Percentiles rank a stretch among this genome's conserved stretches.
Conservation (phyloP, 2,888 invertebrate species). For the Scrobipalpa costella region DNA sequence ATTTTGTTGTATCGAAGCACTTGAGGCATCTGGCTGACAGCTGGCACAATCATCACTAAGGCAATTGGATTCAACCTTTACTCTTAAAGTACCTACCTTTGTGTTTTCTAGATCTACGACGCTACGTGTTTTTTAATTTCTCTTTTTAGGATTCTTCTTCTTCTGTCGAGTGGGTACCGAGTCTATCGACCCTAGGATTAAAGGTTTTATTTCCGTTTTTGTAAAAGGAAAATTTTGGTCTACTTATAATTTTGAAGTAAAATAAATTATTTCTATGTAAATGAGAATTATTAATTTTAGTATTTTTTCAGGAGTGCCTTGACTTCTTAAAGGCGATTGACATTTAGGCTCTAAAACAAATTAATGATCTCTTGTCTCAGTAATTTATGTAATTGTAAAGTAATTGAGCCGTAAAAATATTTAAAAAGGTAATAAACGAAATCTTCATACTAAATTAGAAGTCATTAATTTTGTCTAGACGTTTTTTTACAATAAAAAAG, state of each 20-base stretch:
- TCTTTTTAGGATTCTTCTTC: too few species aligned
- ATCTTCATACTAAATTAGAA: neutral
- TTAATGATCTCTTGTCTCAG: neutral
- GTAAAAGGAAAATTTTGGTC: neutral
- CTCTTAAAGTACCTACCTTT: too few species aligned
- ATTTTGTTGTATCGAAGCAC: too few species aligned
- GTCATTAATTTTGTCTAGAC: too few species aligned
- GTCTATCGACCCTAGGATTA: too few species aligned
- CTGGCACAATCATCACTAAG: too few species aligned
- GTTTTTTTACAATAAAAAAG: too few species aligned
- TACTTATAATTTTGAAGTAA: neutral
- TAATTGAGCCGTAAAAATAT: neutral
- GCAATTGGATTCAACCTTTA: too few species aligned
- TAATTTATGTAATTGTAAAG: neutral
- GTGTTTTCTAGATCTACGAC: too few species aligned
- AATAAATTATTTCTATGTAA: neutral
- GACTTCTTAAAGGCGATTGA: neutral
- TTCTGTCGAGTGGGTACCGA: too few species aligned
- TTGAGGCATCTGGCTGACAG: too few species aligned
- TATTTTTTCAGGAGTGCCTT: neutral
- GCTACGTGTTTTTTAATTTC: too few species aligned
- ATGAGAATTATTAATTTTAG: neutral
- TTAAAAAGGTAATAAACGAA: neutral
- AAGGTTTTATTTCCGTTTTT: neutral
- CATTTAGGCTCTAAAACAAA: slow-evolving; percentile 7